Percentiles rank a stretch among this genome's conserved stretches.
These are phyloP conservation scores for Notodonta dromedarius DNA, from an alignment of 2,888 invertebrate species.

Conservation along the genomic window DNA sequence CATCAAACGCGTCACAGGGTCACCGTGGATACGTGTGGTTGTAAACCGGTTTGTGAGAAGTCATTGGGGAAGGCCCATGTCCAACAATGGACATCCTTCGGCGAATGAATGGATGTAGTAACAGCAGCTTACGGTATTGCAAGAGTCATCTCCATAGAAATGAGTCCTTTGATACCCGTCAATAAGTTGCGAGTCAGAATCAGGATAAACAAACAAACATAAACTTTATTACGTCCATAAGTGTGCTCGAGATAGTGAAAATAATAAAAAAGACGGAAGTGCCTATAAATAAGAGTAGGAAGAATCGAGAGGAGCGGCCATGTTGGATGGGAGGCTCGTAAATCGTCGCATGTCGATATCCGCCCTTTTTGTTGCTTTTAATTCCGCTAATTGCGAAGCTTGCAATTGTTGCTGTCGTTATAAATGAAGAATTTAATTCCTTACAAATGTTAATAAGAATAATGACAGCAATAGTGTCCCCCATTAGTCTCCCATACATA, in stretches of 20 bases:
- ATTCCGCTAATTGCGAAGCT: constrained; percentile 5
- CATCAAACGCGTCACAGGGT: too few relatives aligned
- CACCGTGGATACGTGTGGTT: too few relatives aligned
- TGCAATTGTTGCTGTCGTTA: background rate
- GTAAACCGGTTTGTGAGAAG: too few relatives aligned
- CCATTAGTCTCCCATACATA: too few relatives aligned
- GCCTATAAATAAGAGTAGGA: constrained; percentile 49
- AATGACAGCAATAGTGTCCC: too few relatives aligned
- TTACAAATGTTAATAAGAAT: too few relatives aligned
- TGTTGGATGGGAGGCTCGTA: constrained; percentile 2
- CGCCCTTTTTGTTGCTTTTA: background rate
- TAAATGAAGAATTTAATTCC: too few relatives aligned
- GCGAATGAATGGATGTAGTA: too few relatives aligned
- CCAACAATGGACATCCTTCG: too few relatives aligned
- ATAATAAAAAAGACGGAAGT: constrained; percentile 32
- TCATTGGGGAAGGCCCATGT: too few relatives aligned
- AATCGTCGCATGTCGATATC: constrained; percentile 2
- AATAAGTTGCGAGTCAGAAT: constrained; percentile 2
- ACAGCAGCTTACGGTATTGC: background rate
- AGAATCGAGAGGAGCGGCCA: constrained; percentile 6
- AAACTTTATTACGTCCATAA: constrained; percentile 37
- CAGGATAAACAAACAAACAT: constrained; percentile 25
- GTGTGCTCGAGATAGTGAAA: constrained; percentile 12
- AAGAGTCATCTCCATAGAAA: background rate
- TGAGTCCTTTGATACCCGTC: background rate